These are phyloP conservation scores for Protophormia terraenovae DNA, from an alignment of 2,888 invertebrate species.

Conservation along the genomic window DNA sequence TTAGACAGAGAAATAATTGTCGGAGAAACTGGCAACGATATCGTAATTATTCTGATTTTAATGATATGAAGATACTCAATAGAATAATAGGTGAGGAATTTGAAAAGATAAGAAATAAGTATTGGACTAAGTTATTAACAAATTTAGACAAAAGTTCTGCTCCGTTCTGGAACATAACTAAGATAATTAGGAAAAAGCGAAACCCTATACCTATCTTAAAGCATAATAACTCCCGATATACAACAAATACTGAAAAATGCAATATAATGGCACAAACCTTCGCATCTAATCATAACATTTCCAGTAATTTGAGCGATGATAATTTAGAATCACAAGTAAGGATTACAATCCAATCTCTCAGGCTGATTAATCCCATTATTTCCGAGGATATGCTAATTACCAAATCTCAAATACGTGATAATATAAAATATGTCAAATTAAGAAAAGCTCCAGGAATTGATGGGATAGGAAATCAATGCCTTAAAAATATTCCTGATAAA, in stretches of 20 bases:
- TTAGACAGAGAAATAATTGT: background rate
- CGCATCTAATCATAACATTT: too few species aligned
- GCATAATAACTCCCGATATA: too few species aligned
- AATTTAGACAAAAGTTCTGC: too few species aligned
- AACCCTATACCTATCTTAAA: too few species aligned
- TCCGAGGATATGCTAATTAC: background rate
- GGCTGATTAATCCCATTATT: background rate
- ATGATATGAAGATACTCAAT: background rate
- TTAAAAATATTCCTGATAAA: background rate
- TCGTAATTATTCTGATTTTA: background rate
- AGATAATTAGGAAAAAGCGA: too few species aligned
- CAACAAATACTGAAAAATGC: too few species aligned
- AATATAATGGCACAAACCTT: too few species aligned
- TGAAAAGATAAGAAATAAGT: background rate
- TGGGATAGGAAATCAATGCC: background rate
- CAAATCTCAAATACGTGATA: background rate
- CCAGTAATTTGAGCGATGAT: too few species aligned
- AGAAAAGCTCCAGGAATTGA: background rate
- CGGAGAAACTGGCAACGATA: background rate
- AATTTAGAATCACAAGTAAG: background rate
- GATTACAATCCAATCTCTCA: background rate
- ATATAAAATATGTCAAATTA: background rate
- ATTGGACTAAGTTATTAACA: too few species aligned
- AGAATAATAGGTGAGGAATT: background rate
- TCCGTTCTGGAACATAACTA: too few species aligned